Conservation (phyloP, 1,140 invertebrate genomes). For the Steinernema feltiae region DNA sequence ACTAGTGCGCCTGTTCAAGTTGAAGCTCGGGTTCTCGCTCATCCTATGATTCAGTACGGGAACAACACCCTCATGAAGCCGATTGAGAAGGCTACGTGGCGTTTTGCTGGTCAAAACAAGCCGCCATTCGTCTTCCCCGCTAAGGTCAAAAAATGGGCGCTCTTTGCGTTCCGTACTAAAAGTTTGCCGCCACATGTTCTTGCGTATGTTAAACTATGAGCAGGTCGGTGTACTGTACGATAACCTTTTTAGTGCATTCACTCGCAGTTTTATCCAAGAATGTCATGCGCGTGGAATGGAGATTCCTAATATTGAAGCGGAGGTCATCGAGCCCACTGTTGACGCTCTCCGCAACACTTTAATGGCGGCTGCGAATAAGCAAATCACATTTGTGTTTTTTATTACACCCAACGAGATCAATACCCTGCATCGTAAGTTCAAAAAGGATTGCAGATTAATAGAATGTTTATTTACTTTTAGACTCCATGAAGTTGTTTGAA, state of each 20-base stretch:
- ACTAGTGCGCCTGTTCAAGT: neutral
- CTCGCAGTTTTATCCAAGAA: neutral
- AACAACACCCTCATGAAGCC: neutral
- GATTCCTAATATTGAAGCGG: neutral
- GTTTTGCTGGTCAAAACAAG: neutral
- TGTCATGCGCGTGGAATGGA: constrained; percentile 14
- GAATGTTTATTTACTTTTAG: constrained; percentile 17
- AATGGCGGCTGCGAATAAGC: neutral
- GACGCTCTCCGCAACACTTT: neutral
- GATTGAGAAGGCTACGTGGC: neutral
- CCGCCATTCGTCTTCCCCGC: neutral
- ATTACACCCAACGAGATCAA: neutral
- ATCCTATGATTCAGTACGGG: constrained; percentile 7
- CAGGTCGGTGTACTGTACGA: too few species aligned
- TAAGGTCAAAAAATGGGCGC: neutral
- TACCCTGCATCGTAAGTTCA: neutral
- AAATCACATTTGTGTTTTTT: neutral
- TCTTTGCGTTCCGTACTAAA: neutral
- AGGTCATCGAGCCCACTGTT: neutral
- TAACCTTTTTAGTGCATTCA: constrained; percentile 20
- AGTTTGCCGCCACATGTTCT: too few species aligned
- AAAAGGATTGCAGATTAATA: neutral
- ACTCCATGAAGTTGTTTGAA: constrained; percentile 37
- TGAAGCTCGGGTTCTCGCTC: constrained; percentile 9
- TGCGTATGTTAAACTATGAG: too few species aligned